Conservation (phyloP, 1,140 invertebrate species). For the Leptinotarsa lineolata region DNA sequence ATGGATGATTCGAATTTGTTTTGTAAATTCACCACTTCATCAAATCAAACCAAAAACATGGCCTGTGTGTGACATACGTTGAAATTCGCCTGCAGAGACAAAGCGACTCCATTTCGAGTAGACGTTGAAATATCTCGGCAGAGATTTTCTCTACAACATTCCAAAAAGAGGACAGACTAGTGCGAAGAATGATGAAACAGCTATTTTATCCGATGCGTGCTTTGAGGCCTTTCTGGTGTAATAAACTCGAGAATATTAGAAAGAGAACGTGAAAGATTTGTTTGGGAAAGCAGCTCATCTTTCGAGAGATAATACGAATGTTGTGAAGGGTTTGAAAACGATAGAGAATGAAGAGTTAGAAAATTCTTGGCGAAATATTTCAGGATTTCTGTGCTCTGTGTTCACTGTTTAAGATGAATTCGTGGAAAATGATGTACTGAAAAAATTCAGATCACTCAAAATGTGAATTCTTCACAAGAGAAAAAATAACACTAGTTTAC, state of each 20-base stretch:
- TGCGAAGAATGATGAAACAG: slow-evolving; percentile 17
- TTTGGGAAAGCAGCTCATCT: background rate
- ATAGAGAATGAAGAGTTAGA: background rate
- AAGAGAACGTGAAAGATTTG: background rate
- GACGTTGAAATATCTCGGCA: slow-evolving; percentile 13
- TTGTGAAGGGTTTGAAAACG: background rate
- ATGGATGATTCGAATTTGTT: too few species aligned
- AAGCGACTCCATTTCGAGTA: slow-evolving; percentile 13
- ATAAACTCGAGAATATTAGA: background rate
- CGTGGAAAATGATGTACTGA: too few species aligned
- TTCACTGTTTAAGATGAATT: too few species aligned
- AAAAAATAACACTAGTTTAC: too few species aligned
- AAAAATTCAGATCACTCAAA: too few species aligned
- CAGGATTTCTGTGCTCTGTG: too few species aligned
- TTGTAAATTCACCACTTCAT: too few species aligned
- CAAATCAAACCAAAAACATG: too few species aligned
- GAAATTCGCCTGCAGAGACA: background rate
- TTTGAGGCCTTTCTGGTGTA: background rate
- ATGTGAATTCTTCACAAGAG: too few species aligned
- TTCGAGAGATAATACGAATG: background rate
- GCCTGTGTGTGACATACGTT: too few species aligned
- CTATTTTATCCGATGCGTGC: background rate
- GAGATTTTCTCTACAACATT: slow-evolving; percentile 17
- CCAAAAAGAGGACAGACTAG: background rate
- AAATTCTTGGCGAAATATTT: too few species aligned